Evolutionary conservation across 2,113 vertebrate species (phyloP), one percentile per base, ranked within the genome.

Genomic region (Caranx ignobilis): DNA sequence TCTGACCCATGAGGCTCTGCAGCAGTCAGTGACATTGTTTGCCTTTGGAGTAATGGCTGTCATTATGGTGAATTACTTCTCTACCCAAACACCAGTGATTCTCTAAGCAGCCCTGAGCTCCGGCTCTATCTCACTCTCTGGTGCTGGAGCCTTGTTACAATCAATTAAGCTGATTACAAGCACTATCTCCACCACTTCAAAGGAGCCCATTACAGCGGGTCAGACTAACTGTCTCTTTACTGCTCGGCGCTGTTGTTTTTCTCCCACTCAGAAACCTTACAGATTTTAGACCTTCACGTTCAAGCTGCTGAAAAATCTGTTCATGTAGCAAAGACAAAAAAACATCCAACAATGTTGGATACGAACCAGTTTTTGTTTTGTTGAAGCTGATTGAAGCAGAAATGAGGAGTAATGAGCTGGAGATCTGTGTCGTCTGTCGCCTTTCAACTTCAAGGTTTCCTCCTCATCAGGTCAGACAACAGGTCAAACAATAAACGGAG

Each of bases 91-190:
- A 92, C 89, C 79, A 85, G 78, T 80, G 83, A 82, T 89, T 92
- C 84, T 63, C 83, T 69, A 65, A 81, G 67, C 80, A 80, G 56
- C 89, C 91, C 74, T 66, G 66, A 13, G 50, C 77, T 77, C 83
- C 59, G 79, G 73, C 87, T 82, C 86, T 86, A 63, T 87, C 85
- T 89, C 48, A 19, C 89, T 83, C 70, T 56, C 73, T 76, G 86
- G 81, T 84, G 78, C 89, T 81, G 78, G 88, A 89, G 91, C 91
- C 94, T 93, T 84, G 89, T 92, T 94, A 93, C 91, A 93, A 94
- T 94, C 93, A 93, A 93, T 94, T 92, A 92, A 75, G 82, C 82
- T 94, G 91, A 94, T 92, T 94, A 94, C 92, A 90, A 93, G 91
- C 91, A 70, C 91, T 89, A 93, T 94, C 92, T 92, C 81, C 81